These are phyloP conservation scores for Yponomeuta malinellus DNA, from an alignment of 2,888 invertebrate species.

Conservation along the genomic window DNA sequence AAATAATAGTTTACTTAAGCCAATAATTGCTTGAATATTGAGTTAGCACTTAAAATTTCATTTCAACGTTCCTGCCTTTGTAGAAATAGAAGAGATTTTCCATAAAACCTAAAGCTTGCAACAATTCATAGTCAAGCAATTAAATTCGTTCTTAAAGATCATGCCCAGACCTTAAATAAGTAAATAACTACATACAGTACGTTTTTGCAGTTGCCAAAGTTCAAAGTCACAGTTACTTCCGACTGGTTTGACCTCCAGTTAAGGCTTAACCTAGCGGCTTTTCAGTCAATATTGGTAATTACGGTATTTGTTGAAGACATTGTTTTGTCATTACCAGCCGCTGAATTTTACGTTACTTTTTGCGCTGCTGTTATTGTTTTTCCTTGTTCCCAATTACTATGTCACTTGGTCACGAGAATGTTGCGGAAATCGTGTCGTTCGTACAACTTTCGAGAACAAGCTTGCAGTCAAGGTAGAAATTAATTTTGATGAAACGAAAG, in stretches of 20 bases:
- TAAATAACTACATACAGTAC: neutral
- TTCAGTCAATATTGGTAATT: neutral
- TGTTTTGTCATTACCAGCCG: neutral
- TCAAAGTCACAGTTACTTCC: neutral
- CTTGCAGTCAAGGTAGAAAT: too few species aligned
- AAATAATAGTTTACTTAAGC: too few species aligned
- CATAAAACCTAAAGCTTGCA: too few species aligned
- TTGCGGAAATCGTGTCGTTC: neutral
- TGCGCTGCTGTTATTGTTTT: neutral
- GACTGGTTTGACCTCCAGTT: neutral
- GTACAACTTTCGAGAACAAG: too few species aligned
- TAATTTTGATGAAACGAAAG: too few species aligned
- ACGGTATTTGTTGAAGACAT: neutral
- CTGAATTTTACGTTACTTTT: neutral
- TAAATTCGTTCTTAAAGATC: too few species aligned
- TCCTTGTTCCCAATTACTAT: neutral
- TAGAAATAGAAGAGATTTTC: too few species aligned
- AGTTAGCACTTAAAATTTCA: too few species aligned
- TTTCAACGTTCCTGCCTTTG: too few species aligned
- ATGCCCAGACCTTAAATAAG: too few species aligned
- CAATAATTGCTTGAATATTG: too few species aligned
- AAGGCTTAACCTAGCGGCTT: neutral
- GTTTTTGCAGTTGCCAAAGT: neutral
- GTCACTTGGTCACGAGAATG: neutral
- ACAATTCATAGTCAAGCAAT: too few species aligned